These are phyloP conservation scores for Mionectes macconnelli DNA, from an alignment of 2,113 vertebrate genomes.

Conservation along the genomic window DNA sequence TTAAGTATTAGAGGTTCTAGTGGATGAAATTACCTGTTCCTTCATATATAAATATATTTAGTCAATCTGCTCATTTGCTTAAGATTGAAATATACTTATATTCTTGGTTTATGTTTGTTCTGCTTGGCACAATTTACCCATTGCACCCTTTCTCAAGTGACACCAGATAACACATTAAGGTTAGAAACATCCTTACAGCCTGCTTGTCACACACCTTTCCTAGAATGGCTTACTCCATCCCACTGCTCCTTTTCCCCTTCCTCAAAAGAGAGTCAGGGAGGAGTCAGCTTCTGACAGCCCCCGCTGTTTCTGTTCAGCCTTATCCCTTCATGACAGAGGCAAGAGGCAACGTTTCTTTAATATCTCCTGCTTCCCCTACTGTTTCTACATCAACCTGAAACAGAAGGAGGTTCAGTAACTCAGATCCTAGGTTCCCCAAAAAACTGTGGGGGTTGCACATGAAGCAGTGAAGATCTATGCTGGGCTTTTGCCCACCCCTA, in stretches of 20 bases:
- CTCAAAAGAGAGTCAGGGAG: not conserved
- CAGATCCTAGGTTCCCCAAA: not conserved
- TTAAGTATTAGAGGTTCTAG: not conserved
- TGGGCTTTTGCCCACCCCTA: not conserved
- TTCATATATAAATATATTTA: not conserved
- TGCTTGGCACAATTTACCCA: not conserved
- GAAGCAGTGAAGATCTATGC: not conserved
- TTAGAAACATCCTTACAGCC: not conserved
- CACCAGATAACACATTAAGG: not conserved
- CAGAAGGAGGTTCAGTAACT: not conserved
- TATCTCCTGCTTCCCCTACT: not conserved
- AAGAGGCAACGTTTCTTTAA: not conserved
- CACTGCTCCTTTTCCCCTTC: not conserved
- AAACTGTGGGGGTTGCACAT: not conserved
- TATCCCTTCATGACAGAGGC: not conserved
- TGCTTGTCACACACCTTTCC: not conserved
- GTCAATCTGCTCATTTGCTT: not conserved
- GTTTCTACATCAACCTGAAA: not conserved
- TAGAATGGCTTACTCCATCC: not conserved
- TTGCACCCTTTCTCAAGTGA: not conserved
- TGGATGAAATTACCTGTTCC: not conserved
- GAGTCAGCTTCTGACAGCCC: not conserved
- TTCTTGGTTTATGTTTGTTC: not conserved
- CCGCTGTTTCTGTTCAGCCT: not conserved
- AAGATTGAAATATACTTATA: not conserved